These are phyloP conservation scores for Nansenia antarctica DNA, from an alignment of 2,113 vertebrate species.

Conservation along the genomic window DNA sequence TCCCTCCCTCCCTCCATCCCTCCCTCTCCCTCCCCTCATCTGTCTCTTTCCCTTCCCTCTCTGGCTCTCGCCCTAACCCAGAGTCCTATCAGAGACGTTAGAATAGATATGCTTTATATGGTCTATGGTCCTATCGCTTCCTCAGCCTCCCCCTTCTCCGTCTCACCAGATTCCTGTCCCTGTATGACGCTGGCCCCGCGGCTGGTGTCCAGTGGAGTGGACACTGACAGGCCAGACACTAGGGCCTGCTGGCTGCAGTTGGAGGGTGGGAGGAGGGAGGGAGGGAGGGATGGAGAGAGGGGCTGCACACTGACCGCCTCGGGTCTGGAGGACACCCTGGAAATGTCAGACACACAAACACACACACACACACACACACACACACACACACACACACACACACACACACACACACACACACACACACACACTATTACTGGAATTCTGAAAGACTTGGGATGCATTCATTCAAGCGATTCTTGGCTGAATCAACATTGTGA, in stretches of 20 bases:
- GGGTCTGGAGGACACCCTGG: conserved; percentile 27
- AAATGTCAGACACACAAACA: not conserved
- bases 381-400: no score
- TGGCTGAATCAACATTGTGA: no score
- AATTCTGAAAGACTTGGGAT: no score
- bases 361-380: no score
- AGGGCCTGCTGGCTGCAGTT: conserved; percentile 63
- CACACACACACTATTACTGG: no score
- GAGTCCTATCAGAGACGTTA: no score
- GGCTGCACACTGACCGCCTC: conserved; percentile 26
- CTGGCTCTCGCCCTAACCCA: no score
- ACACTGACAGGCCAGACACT: conserved; percentile 58
- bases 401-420: no score
- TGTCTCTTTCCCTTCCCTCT: no score
- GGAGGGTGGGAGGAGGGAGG: conserved; percentile 1
- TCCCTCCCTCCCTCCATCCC: not conserved
- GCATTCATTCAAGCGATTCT: no score
- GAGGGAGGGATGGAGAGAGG: conserved; percentile 7
- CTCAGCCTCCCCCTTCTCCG: not conserved
- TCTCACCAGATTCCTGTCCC: conserved; percentile 69
- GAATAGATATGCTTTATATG: no score
- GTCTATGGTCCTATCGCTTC: no score
- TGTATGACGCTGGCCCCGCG: conserved; percentile 60
- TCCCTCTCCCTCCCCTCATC: not conserved
- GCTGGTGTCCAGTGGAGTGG: conserved; percentile 35